A percentile compares a stretch with the other conserved stretches of the same genome.
These are phyloP conservation scores for Solenodon paradoxus DNA, from an alignment of 2,113 vertebrate species.

Conservation along the genomic window DNA sequence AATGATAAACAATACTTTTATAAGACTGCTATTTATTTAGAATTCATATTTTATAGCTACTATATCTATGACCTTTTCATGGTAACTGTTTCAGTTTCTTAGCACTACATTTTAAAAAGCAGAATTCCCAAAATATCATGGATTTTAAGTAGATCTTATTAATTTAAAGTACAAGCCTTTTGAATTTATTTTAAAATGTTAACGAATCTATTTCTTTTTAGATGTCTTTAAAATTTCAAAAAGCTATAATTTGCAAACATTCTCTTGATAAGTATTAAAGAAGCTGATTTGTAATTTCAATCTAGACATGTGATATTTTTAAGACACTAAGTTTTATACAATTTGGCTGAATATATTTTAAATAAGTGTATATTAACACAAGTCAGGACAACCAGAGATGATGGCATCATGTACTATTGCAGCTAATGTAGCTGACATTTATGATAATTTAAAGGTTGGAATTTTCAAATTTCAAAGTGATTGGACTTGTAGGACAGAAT, in stretches of 20 bases:
- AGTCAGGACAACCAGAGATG: conserved; percentile 62
- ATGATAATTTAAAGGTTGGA: not conserved
- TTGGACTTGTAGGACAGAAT: not conserved
- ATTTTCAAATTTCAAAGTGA: not conserved
- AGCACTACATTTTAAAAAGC: conserved; percentile 46
- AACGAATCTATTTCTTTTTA: conserved; percentile 39
- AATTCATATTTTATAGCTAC: conserved; percentile 18
- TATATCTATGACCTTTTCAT: conserved; percentile 56
- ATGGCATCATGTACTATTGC: conserved; percentile 61
- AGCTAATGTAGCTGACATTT: conserved; percentile 32
- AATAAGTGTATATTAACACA: conserved; percentile 53
- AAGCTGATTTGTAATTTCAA: not conserved
- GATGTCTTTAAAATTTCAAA: conserved; percentile 1
- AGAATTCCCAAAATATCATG: conserved; percentile 32
- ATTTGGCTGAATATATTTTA: conserved; percentile 61
- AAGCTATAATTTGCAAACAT: conserved; percentile 16
- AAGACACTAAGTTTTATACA: conserved; percentile 39
- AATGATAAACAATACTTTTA: not conserved
- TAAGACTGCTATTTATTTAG: conserved; percentile 25
- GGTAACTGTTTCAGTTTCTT: conserved; percentile 63
- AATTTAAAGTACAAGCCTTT: conserved; percentile 43
- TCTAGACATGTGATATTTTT: not conserved
- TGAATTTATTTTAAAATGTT: conserved; percentile 63
- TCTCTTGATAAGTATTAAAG: conserved; percentile 34
- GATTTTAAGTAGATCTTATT: conserved; percentile 61